These are phyloP conservation scores for Cantharis lateralis DNA, from an alignment of 2,888 invertebrate species.

Conservation along the genomic window DNA sequence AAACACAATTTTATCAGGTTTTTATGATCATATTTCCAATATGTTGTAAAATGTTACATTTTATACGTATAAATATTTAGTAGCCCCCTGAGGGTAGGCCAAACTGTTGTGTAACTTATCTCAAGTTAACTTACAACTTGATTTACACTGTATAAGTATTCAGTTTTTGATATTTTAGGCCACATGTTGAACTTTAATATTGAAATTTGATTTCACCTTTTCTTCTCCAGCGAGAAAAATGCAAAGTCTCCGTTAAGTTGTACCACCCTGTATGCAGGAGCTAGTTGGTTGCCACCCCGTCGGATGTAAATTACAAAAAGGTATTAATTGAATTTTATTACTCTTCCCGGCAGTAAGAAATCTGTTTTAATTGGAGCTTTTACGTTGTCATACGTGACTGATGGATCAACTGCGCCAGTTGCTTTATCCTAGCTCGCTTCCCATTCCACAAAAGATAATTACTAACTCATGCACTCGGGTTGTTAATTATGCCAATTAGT, in stretches of 20 bases:
- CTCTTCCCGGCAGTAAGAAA: neutral
- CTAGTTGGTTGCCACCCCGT: neutral
- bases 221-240: neutral
- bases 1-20: neutral
- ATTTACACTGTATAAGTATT: neutral
- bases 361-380: neutral
- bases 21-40: neutral
- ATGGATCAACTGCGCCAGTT: neutral
- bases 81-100: neutral
- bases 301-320: neutral
- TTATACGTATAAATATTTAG: neutral
- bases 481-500: neutral
- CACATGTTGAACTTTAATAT: neutral
- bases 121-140: neutral
- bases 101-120: constrained; percentile 4
- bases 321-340: neutral
- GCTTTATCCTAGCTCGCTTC: neutral
- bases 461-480: neutral
- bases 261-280: neutral
- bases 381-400: neutral
- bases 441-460: neutral
- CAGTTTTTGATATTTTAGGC: neutral
- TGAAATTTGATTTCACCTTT: neutral
- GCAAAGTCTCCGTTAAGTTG: neutral
- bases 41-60: neutral